phyloP scores from a whole-genome alignment of 2,888 invertebrate species.

The Dryobotodes eremita region DNA sequence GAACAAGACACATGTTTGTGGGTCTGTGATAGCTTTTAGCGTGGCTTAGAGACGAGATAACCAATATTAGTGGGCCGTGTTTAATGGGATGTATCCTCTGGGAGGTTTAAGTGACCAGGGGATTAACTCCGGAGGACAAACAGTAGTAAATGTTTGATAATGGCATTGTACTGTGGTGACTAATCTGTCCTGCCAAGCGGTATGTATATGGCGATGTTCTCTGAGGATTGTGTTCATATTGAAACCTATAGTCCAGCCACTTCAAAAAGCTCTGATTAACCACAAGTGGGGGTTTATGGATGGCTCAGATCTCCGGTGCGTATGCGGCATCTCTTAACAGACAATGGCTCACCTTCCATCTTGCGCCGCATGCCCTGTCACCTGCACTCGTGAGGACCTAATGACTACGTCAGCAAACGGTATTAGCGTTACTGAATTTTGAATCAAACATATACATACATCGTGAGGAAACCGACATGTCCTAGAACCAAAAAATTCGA shows the following conservation, averaged over 20 bases:
- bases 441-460: too few species aligned
- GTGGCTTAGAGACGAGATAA: conserved; percentile 14
- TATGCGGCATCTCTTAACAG: too few species aligned
- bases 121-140: conserved; percentile 34
- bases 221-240: conserved; percentile 18
- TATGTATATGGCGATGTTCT: conserved; percentile 13
- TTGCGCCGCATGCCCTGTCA: too few species aligned
- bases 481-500: too few species aligned
- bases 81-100: conserved; percentile 28
- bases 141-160: conserved; percentile 34
- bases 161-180: conserved; percentile 13
- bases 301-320: too few species aligned
- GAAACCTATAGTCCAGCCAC: neutral
- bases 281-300: too few species aligned
- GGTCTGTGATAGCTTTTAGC: conserved; percentile 26
- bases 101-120: conserved; percentile 10
- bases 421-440: too few species aligned
- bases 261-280: neutral
- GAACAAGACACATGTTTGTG: conserved; percentile 21
- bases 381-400: too few species aligned
- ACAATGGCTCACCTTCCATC: too few species aligned
- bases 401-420: too few species aligned
- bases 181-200: conserved; percentile 10
- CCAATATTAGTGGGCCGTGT: conserved; percentile 18
- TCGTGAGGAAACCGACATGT: too few species aligned